Evolutionary conservation across 2,888 invertebrate species (phyloP).

Genomic region (Spicauda simplicius): DNA sequence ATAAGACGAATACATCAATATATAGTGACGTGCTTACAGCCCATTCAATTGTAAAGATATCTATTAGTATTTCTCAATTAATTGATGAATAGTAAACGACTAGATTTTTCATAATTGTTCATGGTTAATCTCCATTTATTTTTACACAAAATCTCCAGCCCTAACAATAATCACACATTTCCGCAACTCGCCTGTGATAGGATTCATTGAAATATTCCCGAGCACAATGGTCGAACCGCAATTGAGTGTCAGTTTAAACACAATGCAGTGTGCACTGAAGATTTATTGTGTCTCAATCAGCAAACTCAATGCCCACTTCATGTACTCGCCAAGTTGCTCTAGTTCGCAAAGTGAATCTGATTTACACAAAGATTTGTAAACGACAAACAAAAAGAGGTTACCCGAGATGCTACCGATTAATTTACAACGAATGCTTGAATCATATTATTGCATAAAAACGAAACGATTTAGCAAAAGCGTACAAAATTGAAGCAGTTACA

Average conservation of each 20-base stretch:
- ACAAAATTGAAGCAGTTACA: no score
- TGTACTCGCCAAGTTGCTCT: conserved; percentile 5
- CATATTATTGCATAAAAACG: neutral
- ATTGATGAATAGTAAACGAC: neutral
- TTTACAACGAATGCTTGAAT: neutral
- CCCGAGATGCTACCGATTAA: neutral
- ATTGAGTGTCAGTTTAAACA: conserved; percentile 35
- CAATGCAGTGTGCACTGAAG: conserved; percentile 30
- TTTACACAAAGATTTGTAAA: conserved; percentile 4
- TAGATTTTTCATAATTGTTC: neutral
- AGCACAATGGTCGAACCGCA: conserved; percentile 31
- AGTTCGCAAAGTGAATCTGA: conserved; percentile 8
- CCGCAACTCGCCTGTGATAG: conserved; percentile 32
- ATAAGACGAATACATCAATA: no score
- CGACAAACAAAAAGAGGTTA: conserved; percentile 1
- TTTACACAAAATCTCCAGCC: neutral
- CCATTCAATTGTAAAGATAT: no score
- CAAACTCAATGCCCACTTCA: conserved; percentile 24
- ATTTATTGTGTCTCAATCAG: conserved; percentile 36
- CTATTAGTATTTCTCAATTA: no score
- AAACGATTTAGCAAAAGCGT: no score
- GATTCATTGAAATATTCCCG: conserved; percentile 37
- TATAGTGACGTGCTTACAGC: no score
- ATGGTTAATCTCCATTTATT: neutral
- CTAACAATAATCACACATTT: conserved; percentile 31